phyloP scores from a whole-genome alignment of 2,797 vertebrate genomes.

The Liasis olivaceus region DNA sequence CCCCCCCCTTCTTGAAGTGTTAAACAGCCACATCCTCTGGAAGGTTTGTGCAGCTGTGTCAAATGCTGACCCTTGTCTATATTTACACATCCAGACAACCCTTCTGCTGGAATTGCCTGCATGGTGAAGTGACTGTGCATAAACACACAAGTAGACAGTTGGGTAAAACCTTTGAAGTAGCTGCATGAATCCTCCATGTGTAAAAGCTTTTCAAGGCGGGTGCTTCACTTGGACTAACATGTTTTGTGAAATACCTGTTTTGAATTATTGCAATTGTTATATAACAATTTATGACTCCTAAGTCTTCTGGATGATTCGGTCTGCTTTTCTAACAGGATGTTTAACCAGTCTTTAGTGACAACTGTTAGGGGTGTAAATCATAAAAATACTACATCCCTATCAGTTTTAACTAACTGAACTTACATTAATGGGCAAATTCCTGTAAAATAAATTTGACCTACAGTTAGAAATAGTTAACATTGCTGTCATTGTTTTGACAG shows the following conservation, averaged over 20 bases:
- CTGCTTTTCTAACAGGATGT: neutral
- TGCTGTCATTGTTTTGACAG: neutral
- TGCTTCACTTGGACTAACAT: neutral
- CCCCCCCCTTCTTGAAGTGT: neutral
- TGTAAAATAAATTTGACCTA: neutral
- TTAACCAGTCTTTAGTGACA: neutral
- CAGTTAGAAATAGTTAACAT: neutral
- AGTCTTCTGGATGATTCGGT: neutral
- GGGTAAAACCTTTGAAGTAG: neutral
- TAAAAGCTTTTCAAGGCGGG: neutral
- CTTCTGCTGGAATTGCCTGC: neutral
- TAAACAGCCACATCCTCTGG: neutral
- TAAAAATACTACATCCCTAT: neutral
- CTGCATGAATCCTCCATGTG: neutral
- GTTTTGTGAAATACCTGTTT: neutral
- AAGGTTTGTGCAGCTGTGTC: neutral
- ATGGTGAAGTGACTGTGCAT: neutral
- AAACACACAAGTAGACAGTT: neutral
- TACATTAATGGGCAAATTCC: neutral
- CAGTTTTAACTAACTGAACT: neutral
- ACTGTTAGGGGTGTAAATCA: neutral
- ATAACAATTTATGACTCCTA: neutral
- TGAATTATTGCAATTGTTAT: neutral
- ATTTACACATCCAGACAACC: neutral
- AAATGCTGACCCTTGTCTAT: neutral